Evolutionary conservation across 2,888 invertebrate genomes (phyloP).

Genomic region (Ephialtes manifestator): DNA sequence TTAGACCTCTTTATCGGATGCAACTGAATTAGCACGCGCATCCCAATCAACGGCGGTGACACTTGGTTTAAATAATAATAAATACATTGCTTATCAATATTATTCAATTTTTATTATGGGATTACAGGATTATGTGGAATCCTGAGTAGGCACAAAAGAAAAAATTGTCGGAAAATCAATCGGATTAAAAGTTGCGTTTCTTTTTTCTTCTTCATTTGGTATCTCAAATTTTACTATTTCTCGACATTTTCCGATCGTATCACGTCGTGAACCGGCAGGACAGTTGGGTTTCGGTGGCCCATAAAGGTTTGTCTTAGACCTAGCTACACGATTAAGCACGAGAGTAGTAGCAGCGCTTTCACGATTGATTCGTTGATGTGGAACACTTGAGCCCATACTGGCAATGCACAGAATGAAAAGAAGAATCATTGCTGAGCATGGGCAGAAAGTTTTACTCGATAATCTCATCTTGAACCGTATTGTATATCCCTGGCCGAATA

Average conservation of each 20-base stretch:
- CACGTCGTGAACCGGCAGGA: background rate
- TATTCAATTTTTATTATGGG: too few relatives aligned
- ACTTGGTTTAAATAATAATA: too few relatives aligned
- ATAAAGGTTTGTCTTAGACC: too few relatives aligned
- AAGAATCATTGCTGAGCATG: background rate
- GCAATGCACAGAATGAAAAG: constrained; percentile 1
- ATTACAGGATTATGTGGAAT: too few relatives aligned
- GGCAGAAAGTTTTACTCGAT: background rate
- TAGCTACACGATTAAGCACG: background rate
- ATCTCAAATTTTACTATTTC: background rate
- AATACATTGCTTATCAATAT: too few relatives aligned
- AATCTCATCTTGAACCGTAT: constrained; percentile 1
- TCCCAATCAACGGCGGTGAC: too few relatives aligned
- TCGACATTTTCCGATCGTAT: background rate
- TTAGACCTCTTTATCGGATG: too few relatives aligned
- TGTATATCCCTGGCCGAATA: background rate
- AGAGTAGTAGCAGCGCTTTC: background rate
- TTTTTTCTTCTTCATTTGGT: background rate
- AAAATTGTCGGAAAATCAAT: too few relatives aligned
- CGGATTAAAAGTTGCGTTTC: background rate
- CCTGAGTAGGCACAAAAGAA: too few relatives aligned
- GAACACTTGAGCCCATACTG: background rate
- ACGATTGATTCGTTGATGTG: background rate
- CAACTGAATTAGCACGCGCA: too few relatives aligned
- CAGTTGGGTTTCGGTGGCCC: background rate